Base-by-base conservation (phyloP, 2,797 vertebrate genomes). In the Corythornis leucogaster region DNA sequence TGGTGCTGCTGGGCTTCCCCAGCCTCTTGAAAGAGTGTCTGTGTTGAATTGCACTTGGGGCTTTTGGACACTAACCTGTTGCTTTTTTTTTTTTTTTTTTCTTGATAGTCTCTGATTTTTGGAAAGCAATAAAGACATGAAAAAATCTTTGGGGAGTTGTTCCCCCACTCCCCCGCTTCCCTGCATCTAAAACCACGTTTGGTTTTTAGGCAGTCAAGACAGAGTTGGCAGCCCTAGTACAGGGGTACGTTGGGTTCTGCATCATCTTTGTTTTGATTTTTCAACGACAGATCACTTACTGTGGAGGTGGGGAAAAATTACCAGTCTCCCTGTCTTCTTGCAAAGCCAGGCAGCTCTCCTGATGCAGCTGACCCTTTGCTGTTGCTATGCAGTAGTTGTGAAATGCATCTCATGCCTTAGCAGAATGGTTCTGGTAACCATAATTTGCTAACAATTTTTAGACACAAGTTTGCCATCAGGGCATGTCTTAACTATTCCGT, bases 151-250 rank as follows among this genome's bases (percentile, higher is more conserved):
- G 9, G 5, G 13, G 11, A 54, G 21, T 7, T 4, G 67, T 73
- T 1, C 7, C 31, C 38, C 14, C 38, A 40, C 8, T 10, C 31
- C 30, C 24, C 10, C 5, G 2, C 12, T 8, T 1, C 5, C 5
- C 2, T 1, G 6, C 7, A 25, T 51, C 11, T 83, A 12, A 70
- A 90, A 71, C 30, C 26, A 17, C 2, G 1, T 45, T 43, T 50
- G 71, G 24, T 33, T 55, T 55, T 80, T 38, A 45, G 53, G 51
- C 33, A 59, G 17, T 73, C 50, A 55, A 8, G 11, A 19, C 13
- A 7, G 14, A 57, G 31, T 20, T 92, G 28, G 48, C 50, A 38
- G 4, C 38, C 8, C 35, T 50, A 1, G 20, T 74, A 33, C 19
- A 45, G 42, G 28, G 15, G 3, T 13, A 28, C 28, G 22, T 50